These are phyloP conservation scores for Cantharis rustica DNA, from an alignment of 2,888 invertebrate species.

Conservation along the genomic window DNA sequence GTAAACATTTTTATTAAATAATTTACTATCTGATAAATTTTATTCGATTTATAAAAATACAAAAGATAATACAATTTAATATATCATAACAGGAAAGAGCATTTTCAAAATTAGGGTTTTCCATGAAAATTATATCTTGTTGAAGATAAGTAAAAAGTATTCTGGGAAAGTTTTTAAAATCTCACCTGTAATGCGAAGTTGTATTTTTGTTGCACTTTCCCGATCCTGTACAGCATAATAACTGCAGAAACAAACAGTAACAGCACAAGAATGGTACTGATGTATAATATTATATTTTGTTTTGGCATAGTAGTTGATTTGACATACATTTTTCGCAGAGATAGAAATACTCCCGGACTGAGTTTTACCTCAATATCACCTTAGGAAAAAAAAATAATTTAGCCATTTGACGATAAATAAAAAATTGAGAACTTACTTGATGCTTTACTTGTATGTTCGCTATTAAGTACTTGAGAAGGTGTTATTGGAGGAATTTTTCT, in stretches of 20 bases:
- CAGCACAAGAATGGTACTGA: constrained; percentile 61
- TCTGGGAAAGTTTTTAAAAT: background rate
- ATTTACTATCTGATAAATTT: too few relatives aligned
- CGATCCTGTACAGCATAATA: constrained; percentile 62
- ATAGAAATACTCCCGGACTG: constrained; percentile 3
- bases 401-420: background rate
- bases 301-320: constrained; percentile 53
- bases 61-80: too few relatives aligned
- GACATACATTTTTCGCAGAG: constrained; percentile 34
- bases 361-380: constrained; percentile 23
- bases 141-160: too few relatives aligned
- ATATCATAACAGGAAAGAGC: background rate
- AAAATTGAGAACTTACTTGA: constrained; percentile 12
- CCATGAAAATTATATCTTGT: too few relatives aligned
- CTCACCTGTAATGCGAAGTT: constrained; percentile 53
- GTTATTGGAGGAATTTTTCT: constrained; percentile 25
- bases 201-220: constrained; percentile 55
- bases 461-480: constrained; percentile 24
- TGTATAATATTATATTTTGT: constrained; percentile 59
- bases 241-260: constrained; percentile 64
- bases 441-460: constrained; percentile 23
- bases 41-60: too few relatives aligned
- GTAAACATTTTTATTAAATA: too few relatives aligned
- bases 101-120: too few relatives aligned
- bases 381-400: constrained; percentile 1